Conservation (phyloP, 2,888 invertebrate species). For the Sinelater perroti region DNA sequence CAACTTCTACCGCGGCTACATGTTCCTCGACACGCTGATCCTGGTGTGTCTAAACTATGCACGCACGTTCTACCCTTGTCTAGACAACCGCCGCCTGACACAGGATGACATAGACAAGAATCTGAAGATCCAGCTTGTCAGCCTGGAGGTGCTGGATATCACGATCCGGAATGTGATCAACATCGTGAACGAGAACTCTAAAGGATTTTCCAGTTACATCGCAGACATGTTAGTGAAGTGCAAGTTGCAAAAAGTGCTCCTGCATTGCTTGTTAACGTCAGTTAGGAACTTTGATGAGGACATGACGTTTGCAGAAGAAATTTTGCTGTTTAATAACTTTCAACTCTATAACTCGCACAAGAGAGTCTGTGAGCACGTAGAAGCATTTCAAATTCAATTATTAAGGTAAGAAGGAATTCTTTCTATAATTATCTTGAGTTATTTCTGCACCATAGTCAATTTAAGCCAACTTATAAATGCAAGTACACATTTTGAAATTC, state of each 20-base stretch:
- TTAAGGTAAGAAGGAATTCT: slow-evolving; percentile 63
- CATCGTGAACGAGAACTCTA: slow-evolving; percentile 79
- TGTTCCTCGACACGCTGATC: slow-evolving; percentile 81
- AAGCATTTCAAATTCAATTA: slow-evolving; percentile 74
- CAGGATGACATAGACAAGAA: slow-evolving; percentile 78
- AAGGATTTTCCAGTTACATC: slow-evolving; percentile 79
- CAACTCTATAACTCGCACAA: slow-evolving; percentile 65
- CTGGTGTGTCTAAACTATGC: slow-evolving; percentile 82
- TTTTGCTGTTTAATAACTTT: slow-evolving; percentile 77
- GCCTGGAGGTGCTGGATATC: slow-evolving; percentile 76
- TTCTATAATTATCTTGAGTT: background rate
- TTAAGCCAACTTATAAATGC: too few relatives aligned
- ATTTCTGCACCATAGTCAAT: too few relatives aligned
- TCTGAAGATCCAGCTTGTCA: slow-evolving; percentile 78
- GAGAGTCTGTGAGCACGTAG: slow-evolving; percentile 69
- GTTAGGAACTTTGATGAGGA: slow-evolving; percentile 70
- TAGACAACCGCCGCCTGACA: slow-evolving; percentile 72
- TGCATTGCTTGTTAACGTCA: slow-evolving; percentile 82
- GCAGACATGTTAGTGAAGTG: slow-evolving; percentile 77
- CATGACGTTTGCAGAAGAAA: slow-evolving; percentile 76
- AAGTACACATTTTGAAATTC: too few relatives aligned
- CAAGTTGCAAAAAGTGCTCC: slow-evolving; percentile 83
- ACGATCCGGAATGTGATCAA: slow-evolving; percentile 77
- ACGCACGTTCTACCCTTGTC: slow-evolving; percentile 79
- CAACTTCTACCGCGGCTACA: slow-evolving; percentile 77